Base-by-base conservation (phyloP, 2,797 vertebrate genomes). In the Cossypha polioptera region DNA sequence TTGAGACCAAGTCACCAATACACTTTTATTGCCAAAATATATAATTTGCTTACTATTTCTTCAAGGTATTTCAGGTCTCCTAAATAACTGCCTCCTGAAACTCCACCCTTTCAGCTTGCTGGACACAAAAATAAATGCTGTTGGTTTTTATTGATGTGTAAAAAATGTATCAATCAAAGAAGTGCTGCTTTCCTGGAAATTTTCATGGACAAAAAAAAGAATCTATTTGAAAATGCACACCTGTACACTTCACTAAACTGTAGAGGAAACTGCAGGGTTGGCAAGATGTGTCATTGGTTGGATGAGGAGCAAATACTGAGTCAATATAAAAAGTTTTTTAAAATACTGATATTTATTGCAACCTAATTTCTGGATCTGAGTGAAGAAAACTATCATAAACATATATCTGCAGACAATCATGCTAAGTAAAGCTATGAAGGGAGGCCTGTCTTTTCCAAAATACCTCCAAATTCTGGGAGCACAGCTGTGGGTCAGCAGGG, bases 41-140 rank as follows among this genome's bases (percentile, higher is more conserved):
- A 73, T 83, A 1, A 65, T 67, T 96, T 87, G 4, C 33, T 75
- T 72, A 54, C 38, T 18, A 40, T 71, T 80, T 62, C 15, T 71
- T 69, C 38, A 81, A 82, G 75, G 57, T 92, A 77, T 63, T 93
- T 94, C 76, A 91, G 57, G 59, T 86, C 33, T 94, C 58, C 55
- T 90, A 86, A 92, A 76, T 58, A 85, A 78, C 35, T 90, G 24
- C 31, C 33, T 73, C 53, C 65, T 83, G 40, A 88, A 95, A 87
- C 61, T 66, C 66, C 71, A 67, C 75, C 50, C 84, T 86, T 57
- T 83, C 69, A 65, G 62, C 35, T 89, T 77, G 59, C 68, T 22
- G 65, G 74, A 36, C n/a, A 72, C 29, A 55, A 75, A 90, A 88
- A 71, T 72, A 92, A 91, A 82, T 35, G 38, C 28, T 63, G n/a